Evolutionary conservation across 2,113 vertebrate species (phyloP).

Genomic region (Nestor notabilis): DNA sequence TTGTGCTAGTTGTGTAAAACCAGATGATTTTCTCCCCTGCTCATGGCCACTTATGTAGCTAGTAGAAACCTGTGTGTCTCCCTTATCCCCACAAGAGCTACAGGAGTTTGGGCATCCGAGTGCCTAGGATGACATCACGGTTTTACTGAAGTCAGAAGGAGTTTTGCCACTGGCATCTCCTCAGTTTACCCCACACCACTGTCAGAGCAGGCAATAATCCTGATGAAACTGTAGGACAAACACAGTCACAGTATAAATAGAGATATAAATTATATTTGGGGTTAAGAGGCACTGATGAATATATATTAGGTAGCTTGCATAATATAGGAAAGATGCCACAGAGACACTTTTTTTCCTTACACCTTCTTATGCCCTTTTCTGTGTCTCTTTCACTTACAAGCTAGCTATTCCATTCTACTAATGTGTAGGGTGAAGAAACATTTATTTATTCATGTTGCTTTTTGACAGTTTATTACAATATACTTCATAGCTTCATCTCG

Average conservation of each 20-base stretch:
- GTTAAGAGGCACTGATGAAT: neutral
- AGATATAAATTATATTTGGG: neutral
- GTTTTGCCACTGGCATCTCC: neutral
- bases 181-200: neutral
- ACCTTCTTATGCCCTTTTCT: neutral
- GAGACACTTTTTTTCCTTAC: neutral
- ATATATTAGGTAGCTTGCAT: neutral
- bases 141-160: neutral
- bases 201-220: neutral
- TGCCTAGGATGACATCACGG: neutral
- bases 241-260: neutral
- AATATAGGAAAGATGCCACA: neutral
- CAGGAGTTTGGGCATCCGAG: accelerated
- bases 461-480: neutral
- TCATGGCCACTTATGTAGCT: neutral
- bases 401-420: neutral
- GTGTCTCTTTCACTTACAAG: neutral
- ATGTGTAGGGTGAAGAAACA: neutral
- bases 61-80: neutral
- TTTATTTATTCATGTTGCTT: neutral
- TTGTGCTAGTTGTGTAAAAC: neutral
- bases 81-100: neutral
- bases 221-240: neutral
- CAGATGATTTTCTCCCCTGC: neutral
- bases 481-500: neutral